A percentile compares a stretch with the other conserved stretches of the same genome.
phyloP scores from a whole-genome alignment of 1,140 invertebrate species.

The Drosophila truncata region DNA sequence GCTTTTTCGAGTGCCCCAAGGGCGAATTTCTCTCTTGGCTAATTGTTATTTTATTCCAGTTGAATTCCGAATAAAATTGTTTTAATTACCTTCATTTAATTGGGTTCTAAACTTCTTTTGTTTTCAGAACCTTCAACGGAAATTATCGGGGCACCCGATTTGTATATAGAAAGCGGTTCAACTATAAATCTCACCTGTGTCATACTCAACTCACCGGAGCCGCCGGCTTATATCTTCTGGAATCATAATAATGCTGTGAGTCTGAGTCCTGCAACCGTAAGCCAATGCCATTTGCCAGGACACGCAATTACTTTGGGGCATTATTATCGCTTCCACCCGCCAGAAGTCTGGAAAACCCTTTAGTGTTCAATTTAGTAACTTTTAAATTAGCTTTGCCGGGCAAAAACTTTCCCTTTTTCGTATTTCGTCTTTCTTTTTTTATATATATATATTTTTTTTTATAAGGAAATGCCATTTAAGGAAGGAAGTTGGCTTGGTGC shows the following conservation, averaged over 20 bases:
- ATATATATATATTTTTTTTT: constrained; percentile 24
- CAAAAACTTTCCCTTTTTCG: constrained; percentile 46
- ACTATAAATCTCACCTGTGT: constrained; percentile 97
- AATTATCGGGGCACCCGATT: constrained; percentile 94
- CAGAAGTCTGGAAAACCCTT: constrained; percentile 56
- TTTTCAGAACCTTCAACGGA: constrained; percentile 93
- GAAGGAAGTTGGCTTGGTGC: constrained; percentile 20
- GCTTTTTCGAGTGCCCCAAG: not conserved
- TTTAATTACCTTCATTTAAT: constrained; percentile 6
- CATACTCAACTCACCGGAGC: constrained; percentile 94
- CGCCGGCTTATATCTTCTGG: constrained; percentile 97
- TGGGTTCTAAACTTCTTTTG: not conserved
- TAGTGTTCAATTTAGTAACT: constrained; percentile 76
- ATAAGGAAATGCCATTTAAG: constrained; percentile 71
- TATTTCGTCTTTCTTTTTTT: constrained; percentile 13
- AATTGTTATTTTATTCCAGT: constrained; percentile 60
- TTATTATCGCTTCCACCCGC: constrained; percentile 57
- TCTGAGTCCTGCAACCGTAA: constrained; percentile 30
- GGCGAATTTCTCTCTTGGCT: constrained; percentile 33
- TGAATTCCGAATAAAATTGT: constrained; percentile 6
- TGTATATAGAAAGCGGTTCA: constrained; percentile 95
- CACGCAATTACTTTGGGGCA: constrained; percentile 67
- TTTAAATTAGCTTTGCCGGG: constrained; percentile 78
- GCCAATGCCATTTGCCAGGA: constrained; percentile 16
- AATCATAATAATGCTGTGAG: constrained; percentile 95